A percentile compares a stretch with the other conserved stretches of the same genome.
Evolutionary conservation across 1,140 invertebrate genomes (phyloP).

Genomic region (Panagrolaimus sp.): DNA sequence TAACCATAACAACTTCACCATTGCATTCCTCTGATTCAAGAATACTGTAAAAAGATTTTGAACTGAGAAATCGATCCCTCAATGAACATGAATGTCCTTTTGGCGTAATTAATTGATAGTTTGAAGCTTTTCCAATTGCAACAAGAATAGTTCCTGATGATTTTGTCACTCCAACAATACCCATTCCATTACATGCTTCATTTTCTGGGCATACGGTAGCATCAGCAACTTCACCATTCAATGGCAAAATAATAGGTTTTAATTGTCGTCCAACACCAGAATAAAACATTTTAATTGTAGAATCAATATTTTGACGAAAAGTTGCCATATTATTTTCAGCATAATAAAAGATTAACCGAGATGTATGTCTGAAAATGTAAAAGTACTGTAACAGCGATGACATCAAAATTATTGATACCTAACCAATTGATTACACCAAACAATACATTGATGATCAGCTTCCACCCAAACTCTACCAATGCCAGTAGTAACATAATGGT

Average conservation of each 20-base stretch:
- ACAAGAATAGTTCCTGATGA: no score
- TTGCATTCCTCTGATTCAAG: not conserved
- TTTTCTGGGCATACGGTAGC: not conserved
- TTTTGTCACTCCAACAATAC: no score
- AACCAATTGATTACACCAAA: conserved; percentile 53
- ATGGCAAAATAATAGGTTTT: not conserved
- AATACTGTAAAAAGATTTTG: not conserved
- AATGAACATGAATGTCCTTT: not conserved
- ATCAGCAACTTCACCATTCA: not conserved
- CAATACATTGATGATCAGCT: conserved; percentile 49
- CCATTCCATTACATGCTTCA: no score
- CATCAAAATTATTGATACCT: conserved; percentile 27
- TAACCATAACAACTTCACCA: not conserved
- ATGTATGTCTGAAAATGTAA: conserved; percentile 33
- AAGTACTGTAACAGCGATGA: not conserved
- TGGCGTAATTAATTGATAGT: no score
- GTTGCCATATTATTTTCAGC: conserved; percentile 15
- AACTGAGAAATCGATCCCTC: no score
- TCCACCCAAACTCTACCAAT: conserved; percentile 49
- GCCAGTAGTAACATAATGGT: conserved; percentile 29
- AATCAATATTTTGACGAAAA: conserved; percentile 4
- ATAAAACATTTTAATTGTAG: not conserved
- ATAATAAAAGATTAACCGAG: conserved; percentile 44
- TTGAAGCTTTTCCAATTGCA: no score
- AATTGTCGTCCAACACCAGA: not conserved